Evolutionary conservation across 1,140 invertebrate species (phyloP).

Genomic region (Aphelenchoides besseyi): DNA sequence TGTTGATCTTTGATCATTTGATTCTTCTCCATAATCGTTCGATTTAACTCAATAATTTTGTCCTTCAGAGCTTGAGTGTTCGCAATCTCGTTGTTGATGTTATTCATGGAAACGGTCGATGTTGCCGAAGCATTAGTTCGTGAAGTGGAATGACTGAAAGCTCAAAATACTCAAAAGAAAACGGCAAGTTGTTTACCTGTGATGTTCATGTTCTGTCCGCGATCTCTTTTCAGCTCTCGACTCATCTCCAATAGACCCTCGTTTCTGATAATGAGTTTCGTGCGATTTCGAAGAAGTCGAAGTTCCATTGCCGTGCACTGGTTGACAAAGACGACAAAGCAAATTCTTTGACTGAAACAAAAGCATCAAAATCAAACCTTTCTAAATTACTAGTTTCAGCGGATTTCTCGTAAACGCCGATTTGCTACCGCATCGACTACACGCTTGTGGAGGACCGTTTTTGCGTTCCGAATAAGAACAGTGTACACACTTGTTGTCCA

Average conservation of each 20-base stretch:
- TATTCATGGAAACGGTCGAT: conserved; percentile 11
- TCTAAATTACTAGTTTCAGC: conserved; percentile 26
- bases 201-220: background rate
- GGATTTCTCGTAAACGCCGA: conserved; percentile 39
- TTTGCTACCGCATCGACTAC: conserved; percentile 38
- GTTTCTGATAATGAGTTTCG: conserved; percentile 24
- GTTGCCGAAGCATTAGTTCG: conserved; percentile 10
- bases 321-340: conserved; percentile 38
- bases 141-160: conserved; percentile 3
- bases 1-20: conserved; percentile 33
- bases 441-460: conserved; percentile 33
- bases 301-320: background rate
- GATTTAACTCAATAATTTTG: conserved; percentile 30
- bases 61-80: conserved; percentile 40
- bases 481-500: conserved; percentile 51
- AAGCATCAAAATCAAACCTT: conserved; percentile 19
- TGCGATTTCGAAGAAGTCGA: too few species aligned
- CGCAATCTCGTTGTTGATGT: conserved; percentile 4
- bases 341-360: conserved; percentile 41
- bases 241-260: conserved; percentile 10
- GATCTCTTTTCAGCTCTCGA: conserved; percentile 14
- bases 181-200: background rate
- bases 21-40: conserved; percentile 20
- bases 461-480: conserved; percentile 41
- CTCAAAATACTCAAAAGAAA: background rate